Evolutionary conservation across 1,140 invertebrate species (phyloP).

Genomic region (Bombus superbus): DNA sequence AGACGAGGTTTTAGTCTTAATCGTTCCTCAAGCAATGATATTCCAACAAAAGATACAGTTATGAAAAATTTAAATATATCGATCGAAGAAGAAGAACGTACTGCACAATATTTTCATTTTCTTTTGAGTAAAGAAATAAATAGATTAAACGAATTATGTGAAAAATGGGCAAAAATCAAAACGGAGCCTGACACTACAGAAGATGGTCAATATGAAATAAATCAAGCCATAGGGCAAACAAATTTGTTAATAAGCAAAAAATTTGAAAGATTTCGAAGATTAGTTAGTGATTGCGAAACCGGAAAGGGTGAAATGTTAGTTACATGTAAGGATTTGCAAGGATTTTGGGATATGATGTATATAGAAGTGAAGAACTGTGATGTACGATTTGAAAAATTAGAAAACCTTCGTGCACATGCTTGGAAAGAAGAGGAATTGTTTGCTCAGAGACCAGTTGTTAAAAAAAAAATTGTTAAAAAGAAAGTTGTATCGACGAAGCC

Average conservation of each 20-base stretch:
- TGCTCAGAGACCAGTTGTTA: slow-evolving; percentile 60
- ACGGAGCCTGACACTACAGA: slow-evolving; percentile 72
- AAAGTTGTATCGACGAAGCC: slow-evolving; percentile 48
- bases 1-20: slow-evolving; percentile 73
- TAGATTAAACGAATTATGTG: slow-evolving; percentile 79
- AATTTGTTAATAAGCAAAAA: slow-evolving; percentile 87
- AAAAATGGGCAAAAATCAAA: slow-evolving; percentile 79
- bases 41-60: slow-evolving; percentile 77
- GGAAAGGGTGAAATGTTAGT: slow-evolving; percentile 85
- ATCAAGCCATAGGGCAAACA: slow-evolving; percentile 87
- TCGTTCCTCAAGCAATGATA: slow-evolving; percentile 44
- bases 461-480: slow-evolving; percentile 64
- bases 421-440: slow-evolving; percentile 82
- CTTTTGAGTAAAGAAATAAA: slow-evolving; percentile 82
- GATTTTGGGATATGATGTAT: slow-evolving; percentile 90
- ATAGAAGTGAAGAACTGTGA: slow-evolving; percentile 86
- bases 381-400: slow-evolving; percentile 83
- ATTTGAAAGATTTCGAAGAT: slow-evolving; percentile 86
- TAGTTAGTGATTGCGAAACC: slow-evolving; percentile 86
- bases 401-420: slow-evolving; percentile 79
- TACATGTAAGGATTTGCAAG: slow-evolving; percentile 87
- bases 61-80: slow-evolving; percentile 77
- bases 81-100: slow-evolving; percentile 78
- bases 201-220: slow-evolving; percentile 85
- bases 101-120: slow-evolving; percentile 83